Percentiles rank a stretch among this genome's conserved stretches.
Conservation (phyloP, 2,797 vertebrate genomes). For the Heliangelus exortis region DNA sequence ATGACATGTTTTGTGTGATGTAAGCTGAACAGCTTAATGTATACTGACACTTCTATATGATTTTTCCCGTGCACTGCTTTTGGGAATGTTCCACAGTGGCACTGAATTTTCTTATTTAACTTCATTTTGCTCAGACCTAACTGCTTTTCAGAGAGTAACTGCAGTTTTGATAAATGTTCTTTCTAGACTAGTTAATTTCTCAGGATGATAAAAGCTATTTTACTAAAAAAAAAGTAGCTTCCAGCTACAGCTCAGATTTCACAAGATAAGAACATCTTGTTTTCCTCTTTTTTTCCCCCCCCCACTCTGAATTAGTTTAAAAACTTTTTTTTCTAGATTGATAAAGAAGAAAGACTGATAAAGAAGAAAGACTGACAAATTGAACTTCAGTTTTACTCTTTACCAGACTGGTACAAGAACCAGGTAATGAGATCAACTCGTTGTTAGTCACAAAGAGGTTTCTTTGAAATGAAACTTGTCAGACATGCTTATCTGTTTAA, state of each 20-base stretch:
- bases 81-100: not conserved
- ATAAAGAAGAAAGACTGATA: conserved; percentile 7
- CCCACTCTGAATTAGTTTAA: not conserved
- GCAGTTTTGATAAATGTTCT: conserved; percentile 56
- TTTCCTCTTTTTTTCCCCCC: not conserved
- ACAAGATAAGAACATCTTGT: conserved; percentile 10
- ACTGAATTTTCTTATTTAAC: conserved; percentile 43
- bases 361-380: conserved; percentile 67
- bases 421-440: conserved; percentile 57
- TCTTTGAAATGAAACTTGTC: conserved; percentile 61
- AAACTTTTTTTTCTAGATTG: conserved; percentile 31
- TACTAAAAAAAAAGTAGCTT: conserved; percentile 50
- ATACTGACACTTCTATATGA: not conserved
- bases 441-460: conserved; percentile 54
- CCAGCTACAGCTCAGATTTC: conserved; percentile 11
- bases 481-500: conserved; percentile 48
- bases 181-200: conserved; percentile 57
- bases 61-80: not conserved
- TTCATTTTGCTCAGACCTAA: conserved; percentile 35
- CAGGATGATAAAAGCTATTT: conserved; percentile 36
- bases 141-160: conserved; percentile 37
- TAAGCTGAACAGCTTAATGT: not conserved
- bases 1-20: not conserved
- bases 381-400: conserved; percentile 62
- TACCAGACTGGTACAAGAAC: conserved; percentile 17